Evolutionary conservation across 30 jellyfish, hydroid and myxozoan genomes (phyloP), one percentile per base, ranked within the genome.

Genomic region (Aurelia aurita): DNA sequence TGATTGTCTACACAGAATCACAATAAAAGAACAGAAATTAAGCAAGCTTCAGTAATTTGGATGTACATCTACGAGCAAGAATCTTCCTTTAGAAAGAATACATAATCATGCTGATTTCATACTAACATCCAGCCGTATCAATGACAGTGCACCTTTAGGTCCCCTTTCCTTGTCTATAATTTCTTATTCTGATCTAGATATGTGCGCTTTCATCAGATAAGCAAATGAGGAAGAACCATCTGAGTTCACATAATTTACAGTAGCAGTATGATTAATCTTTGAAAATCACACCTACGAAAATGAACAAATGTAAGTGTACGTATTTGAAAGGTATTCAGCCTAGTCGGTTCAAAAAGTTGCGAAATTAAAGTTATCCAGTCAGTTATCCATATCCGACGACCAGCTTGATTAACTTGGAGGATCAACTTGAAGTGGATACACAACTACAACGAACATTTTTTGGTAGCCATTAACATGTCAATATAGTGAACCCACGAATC

Each of bases 321-420:
- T 47, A 47, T 47, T 8, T 10, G 16, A 47, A 16, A 47, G 59
- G 59, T 16, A 47, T 8, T 47, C 59, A 47, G 59, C 59, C 59
- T 47, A 16, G 59, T 47, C 59, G 10, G 59, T 47, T 47, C 59
- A 16, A 47, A 47, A 47, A 10, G 59, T 16, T 47, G 16, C 59
- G 59, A 47, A 47, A 47, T 10, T 47, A 47, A 47, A 47, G 59
- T 16, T 47, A 10, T 47, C 59, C 59, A 47, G 59, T 47, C 59
- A 47, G 59, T n/a, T n/a, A n/a, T n/a, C n/a, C n/a, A n/a, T 16
- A 47, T 47, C 73, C n/a, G 59, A 47, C 59, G 59, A 47, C 16
- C 59, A 47, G 59, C 16, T 47, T 16, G 59, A 47, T 16, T 47
- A 47, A 47, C 59, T 10, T 47, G 59, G 59, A 47, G 59, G 59